Percentiles rank a stretch among this genome's conserved stretches.
Evolutionary conservation across 2,113 vertebrate genomes (phyloP).

Genomic region (Colossoma macropomum): DNA sequence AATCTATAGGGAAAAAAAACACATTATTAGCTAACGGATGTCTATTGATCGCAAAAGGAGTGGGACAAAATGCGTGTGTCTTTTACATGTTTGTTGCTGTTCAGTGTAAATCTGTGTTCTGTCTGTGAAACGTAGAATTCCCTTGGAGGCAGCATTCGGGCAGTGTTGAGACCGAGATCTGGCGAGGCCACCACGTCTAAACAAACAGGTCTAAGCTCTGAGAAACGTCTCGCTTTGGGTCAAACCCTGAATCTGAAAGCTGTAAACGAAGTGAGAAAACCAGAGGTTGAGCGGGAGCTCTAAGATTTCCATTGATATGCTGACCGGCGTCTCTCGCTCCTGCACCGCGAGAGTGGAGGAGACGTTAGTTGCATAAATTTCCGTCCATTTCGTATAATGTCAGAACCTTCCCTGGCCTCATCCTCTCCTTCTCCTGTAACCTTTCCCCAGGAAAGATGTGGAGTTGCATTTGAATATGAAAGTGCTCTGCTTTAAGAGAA

Average conservation of each 20-base stretch:
- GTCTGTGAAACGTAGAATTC: constrained; percentile 47
- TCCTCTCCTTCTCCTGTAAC: constrained; percentile 57
- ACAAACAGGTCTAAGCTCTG: constrained; percentile 33
- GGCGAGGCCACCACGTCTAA: background rate
- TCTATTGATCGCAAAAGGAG: constrained; percentile 29
- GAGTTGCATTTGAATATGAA: constrained; percentile 46
- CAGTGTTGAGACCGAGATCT: constrained; percentile 3
- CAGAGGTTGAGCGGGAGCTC: constrained; percentile 59
- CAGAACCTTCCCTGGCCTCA: constrained; percentile 67
- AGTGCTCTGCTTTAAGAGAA: constrained; percentile 1
- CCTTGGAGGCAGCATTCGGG: constrained; percentile 50
- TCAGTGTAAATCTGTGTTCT: constrained; percentile 46
- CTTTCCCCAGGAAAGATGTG: constrained; percentile 67
- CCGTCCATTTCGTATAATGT: constrained; percentile 73
- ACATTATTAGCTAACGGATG: constrained; percentile 55
- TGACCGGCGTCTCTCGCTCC: constrained; percentile 9
- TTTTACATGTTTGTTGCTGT: constrained; percentile 59
- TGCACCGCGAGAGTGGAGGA: constrained; percentile 51
- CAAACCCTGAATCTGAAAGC: constrained; percentile 54
- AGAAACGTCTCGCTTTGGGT: constrained; percentile 57
- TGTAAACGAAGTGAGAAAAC: background rate
- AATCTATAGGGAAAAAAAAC: constrained; percentile 11
- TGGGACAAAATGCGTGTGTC: constrained; percentile 45
- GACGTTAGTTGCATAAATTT: constrained; percentile 76
- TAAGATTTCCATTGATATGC: constrained; percentile 67